Conservation (phyloP, 2,888 invertebrate genomes). For the Eristalis pertinax region DNA sequence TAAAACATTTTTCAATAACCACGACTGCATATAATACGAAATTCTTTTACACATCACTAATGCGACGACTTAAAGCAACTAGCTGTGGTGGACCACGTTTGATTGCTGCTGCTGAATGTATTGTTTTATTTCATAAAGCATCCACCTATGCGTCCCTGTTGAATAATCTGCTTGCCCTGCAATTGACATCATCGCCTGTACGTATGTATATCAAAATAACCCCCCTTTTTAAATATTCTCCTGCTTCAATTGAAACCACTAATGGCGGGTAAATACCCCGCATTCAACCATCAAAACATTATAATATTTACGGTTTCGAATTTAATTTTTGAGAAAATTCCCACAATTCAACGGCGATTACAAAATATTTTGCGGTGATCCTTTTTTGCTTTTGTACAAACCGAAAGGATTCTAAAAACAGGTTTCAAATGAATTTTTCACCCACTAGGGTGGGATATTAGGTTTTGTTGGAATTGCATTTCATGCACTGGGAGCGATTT, state of each 20-base stretch:
- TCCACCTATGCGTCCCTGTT: too few relatives aligned
- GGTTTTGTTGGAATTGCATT: not conserved
- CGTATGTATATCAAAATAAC: not conserved
- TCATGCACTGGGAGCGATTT: too few relatives aligned
- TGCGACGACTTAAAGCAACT: too few relatives aligned
- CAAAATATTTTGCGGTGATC: constrained; percentile 15
- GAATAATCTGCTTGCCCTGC: not conserved
- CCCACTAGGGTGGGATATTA: not conserved
- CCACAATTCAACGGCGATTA: constrained; percentile 23
- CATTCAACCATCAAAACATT: constrained; percentile 21
- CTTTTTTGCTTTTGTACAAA: not conserved
- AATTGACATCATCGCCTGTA: not conserved
- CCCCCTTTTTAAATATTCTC: not conserved
- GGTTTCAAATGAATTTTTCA: not conserved
- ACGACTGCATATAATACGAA: too few relatives aligned
- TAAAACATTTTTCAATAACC: too few relatives aligned
- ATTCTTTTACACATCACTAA: too few relatives aligned
- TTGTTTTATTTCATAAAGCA: too few relatives aligned
- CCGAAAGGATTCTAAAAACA: not conserved
- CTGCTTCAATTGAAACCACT: not conserved
- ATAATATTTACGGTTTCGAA: constrained; percentile 43
- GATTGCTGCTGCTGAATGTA: too few relatives aligned
- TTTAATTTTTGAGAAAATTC: constrained; percentile 23
- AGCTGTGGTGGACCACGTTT: too few relatives aligned
- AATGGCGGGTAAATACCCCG: constrained; percentile 15